phyloP scores from a whole-genome alignment of 2,888 invertebrate genomes.

The Lydus trimaculatus region DNA sequence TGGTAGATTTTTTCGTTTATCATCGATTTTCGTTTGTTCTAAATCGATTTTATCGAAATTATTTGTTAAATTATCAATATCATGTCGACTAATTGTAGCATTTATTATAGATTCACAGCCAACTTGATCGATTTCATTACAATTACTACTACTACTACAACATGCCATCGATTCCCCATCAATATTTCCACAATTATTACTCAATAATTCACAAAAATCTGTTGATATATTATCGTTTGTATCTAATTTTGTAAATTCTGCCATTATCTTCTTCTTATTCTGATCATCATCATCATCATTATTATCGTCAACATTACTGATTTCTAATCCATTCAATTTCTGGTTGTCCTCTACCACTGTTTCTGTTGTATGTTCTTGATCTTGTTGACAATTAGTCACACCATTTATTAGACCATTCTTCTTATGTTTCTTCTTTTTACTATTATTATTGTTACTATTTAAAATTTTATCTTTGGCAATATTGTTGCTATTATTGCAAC shows the following conservation, averaged over 20 bases:
- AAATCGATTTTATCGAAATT: slow-evolving; percentile 19
- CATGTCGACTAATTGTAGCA: slow-evolving; percentile 19
- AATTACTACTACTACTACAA: slow-evolving; percentile 27
- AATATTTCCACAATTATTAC: slow-evolving; percentile 27
- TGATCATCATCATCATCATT: slow-evolving; percentile 35
- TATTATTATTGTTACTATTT: background rate
- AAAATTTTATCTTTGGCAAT: slow-evolving; percentile 7
- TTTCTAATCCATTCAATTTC: slow-evolving; percentile 35
- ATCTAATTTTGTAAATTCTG: slow-evolving; percentile 40
- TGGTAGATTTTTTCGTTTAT: slow-evolving; percentile 20
- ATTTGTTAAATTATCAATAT: slow-evolving; percentile 30
- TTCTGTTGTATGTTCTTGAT: background rate
- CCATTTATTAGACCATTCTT: slow-evolving; percentile 47
- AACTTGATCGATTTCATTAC: slow-evolving; percentile 30
- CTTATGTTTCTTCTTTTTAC: slow-evolving; percentile 4
- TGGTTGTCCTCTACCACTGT: slow-evolving; percentile 37
- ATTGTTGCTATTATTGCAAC: slow-evolving; percentile 1
- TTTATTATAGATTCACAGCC: slow-evolving; percentile 28
- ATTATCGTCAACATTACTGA: no score
- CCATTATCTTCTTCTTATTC: slow-evolving; percentile 41
- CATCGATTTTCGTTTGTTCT: slow-evolving; percentile 3
- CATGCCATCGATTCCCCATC: slow-evolving; percentile 19
- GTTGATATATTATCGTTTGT: slow-evolving; percentile 46
- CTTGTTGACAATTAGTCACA: slow-evolving; percentile 6
- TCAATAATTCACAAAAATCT: slow-evolving; percentile 39